Conservation (phyloP, 1,140 invertebrate species). For the Pogonomyrmex californicus region DNA sequence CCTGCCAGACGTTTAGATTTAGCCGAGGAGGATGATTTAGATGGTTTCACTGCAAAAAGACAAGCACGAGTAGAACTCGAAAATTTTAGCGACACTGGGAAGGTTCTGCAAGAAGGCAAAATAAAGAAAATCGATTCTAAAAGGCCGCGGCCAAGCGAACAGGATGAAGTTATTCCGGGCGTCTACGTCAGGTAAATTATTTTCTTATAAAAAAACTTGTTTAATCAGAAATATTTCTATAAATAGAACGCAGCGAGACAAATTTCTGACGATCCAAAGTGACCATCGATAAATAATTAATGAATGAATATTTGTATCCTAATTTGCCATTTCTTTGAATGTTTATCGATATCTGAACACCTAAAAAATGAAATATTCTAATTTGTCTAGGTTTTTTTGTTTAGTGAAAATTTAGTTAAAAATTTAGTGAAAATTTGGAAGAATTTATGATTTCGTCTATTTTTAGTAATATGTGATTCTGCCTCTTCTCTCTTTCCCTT, state of each 20-base stretch:
- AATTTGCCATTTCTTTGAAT: not conserved
- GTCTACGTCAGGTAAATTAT: constrained; percentile 81
- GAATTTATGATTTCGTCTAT: not conserved
- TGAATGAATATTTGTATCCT: not conserved
- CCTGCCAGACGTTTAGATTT: constrained; percentile 71
- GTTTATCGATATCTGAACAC: not conserved
- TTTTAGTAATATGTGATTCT: not conserved
- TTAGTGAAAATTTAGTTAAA: not conserved
- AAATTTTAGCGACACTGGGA: constrained; percentile 81
- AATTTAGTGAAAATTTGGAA: not conserved
- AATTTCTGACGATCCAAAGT: not conserved
- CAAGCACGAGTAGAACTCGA: constrained; percentile 81
- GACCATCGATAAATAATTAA: constrained; percentile 3
- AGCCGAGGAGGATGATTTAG: constrained; percentile 62
- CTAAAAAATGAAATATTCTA: not conserved
- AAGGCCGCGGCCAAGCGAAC: constrained; percentile 65
- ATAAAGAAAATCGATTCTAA: constrained; percentile 74
- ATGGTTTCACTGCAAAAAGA: constrained; percentile 69
- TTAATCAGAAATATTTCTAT: not conserved
- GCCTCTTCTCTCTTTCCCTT: not conserved
- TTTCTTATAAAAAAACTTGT: not conserved
- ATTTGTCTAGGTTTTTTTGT: not conserved
- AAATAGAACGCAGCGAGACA: not conserved
- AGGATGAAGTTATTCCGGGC: constrained; percentile 80
- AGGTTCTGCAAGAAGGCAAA: constrained; percentile 80